These are phyloP conservation scores for Barypeithes pellucidus DNA, from an alignment of 2,888 invertebrate species.

Conservation along the genomic window DNA sequence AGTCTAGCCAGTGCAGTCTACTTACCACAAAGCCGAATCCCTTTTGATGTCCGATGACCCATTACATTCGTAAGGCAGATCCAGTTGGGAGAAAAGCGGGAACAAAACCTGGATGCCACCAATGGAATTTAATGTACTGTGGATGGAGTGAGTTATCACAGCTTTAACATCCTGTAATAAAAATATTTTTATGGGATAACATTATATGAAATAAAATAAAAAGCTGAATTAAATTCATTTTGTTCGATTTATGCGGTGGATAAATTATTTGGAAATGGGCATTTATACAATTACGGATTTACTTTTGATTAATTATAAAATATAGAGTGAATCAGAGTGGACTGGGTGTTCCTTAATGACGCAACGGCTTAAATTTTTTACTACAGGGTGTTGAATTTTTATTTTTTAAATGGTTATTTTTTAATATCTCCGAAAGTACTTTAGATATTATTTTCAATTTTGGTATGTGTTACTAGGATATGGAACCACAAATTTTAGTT, in stretches of 20 bases:
- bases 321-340: too few species aligned
- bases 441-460: too few species aligned
- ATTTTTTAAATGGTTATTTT: too few species aligned
- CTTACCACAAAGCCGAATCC: constrained; percentile 92
- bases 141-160: constrained; percentile 98
- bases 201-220: neutral
- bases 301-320: too few species aligned
- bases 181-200: neutral
- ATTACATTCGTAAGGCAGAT: constrained; percentile 89
- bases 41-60: constrained; percentile 86
- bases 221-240: neutral
- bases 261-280: too few species aligned
- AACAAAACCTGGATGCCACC: constrained; percentile 99
- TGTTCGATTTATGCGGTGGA: neutral
- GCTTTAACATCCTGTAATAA: constrained; percentile 94
- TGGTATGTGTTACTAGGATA: too few species aligned
- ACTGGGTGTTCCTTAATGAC: too few species aligned
- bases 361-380: too few species aligned
- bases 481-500: too few species aligned
- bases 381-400: too few species aligned
- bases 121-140: constrained; percentile 98
- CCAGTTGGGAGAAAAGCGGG: constrained; percentile 97
- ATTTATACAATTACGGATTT: too few species aligned
- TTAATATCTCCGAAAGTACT: too few species aligned
- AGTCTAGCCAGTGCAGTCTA: constrained; percentile 45